Conservation (phyloP, 1,140 invertebrate genomes). For the Zophobas morio region DNA sequence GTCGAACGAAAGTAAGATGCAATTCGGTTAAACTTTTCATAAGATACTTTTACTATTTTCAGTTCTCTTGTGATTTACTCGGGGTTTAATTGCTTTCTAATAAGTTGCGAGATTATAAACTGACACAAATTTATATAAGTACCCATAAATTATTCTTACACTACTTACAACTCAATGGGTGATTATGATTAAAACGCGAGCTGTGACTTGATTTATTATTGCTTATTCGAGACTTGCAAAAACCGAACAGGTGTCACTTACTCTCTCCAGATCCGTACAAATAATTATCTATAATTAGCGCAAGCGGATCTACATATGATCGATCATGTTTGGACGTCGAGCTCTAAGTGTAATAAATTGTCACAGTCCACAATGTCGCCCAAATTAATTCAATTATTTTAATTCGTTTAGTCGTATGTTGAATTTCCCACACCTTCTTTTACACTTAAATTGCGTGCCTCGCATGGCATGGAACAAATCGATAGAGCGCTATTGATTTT, state of each 20-base stretch:
- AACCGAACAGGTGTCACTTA: constrained; percentile 29
- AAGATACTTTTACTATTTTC: constrained; percentile 24
- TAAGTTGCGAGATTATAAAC: not conserved
- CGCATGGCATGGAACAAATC: constrained; percentile 42
- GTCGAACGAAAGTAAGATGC: not conserved
- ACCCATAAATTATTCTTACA: constrained; percentile 6
- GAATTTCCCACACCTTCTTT: constrained; percentile 42
- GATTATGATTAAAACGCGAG: not conserved
- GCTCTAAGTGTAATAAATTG: not conserved
- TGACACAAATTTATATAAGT: not conserved
- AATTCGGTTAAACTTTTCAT: constrained; percentile 13
- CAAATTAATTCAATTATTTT: constrained; percentile 41
- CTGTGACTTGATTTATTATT: constrained; percentile 19
- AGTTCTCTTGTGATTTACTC: constrained; percentile 11
- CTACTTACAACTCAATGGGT: not conserved
- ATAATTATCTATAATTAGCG: constrained; percentile 3
- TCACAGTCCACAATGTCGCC: constrained; percentile 23
- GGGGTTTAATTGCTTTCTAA: not conserved
- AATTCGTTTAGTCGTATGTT: constrained; percentile 40
- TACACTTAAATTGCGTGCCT: constrained; percentile 42
- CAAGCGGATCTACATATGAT: not conserved
- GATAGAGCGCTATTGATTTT: constrained; percentile 39
- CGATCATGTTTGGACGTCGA: not conserved
- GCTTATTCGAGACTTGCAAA: not conserved
- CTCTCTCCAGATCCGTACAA: constrained; percentile 10